Conservation (phyloP, 2,113 vertebrate genomes). For the Colaptes auratus region DNA sequence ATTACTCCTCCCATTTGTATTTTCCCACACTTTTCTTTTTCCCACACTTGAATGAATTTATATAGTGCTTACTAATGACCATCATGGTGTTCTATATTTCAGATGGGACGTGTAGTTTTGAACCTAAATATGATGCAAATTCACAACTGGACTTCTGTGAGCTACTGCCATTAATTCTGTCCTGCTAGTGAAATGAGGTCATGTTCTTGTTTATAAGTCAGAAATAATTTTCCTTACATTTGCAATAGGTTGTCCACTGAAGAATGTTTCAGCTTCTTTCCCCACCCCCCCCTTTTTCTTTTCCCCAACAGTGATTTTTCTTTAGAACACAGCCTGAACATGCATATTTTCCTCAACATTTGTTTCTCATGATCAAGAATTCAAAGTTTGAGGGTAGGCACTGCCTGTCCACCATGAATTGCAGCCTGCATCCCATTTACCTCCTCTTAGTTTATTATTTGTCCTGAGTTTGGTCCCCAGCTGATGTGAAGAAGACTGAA, state of each 20-base stretch:
- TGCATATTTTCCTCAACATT: not conserved
- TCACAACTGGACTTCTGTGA: not conserved
- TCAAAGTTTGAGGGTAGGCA: not conserved
- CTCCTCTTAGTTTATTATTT: not conserved
- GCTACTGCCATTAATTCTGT: not conserved
- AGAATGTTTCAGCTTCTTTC: not conserved
- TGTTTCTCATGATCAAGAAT: not conserved
- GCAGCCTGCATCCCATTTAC: not conserved
- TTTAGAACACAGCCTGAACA: not conserved
- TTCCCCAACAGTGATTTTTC: not conserved
- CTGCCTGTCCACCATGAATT: not conserved
- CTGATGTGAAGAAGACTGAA: not conserved
- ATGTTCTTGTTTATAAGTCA: not conserved
- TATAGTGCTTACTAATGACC: not conserved
- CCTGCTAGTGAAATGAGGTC: not conserved
- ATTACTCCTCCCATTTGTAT: not conserved
- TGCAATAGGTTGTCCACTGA: not conserved
- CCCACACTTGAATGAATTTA: not conserved
- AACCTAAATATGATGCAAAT: not conserved
- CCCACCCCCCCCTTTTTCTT: too few species aligned
- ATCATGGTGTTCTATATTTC: not conserved
- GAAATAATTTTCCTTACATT: not conserved
- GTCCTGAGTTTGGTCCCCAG: not conserved
- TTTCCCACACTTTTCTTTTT: slow-evolving; percentile 72
- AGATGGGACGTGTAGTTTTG: not conserved